phyloP scores from a whole-genome alignment of 2,797 vertebrate species.

The Phyllotis vaccarum region DNA sequence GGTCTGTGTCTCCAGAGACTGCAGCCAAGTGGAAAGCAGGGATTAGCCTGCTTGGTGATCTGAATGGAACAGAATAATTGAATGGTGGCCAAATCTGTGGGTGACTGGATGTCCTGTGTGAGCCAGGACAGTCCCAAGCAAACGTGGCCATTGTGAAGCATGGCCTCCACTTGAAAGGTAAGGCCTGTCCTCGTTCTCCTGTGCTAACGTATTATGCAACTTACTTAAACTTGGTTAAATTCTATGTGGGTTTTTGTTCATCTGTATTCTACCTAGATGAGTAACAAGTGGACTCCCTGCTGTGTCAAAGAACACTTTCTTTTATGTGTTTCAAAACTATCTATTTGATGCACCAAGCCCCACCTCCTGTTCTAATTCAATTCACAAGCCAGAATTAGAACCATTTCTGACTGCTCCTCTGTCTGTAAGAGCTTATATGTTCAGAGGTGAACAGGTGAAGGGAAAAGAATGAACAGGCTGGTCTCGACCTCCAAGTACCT shows the following conservation, averaged over 20 bases:
- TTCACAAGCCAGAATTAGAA: slow-evolving; percentile 70
- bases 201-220: slow-evolving; percentile 25
- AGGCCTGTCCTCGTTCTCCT: slow-evolving; percentile 20
- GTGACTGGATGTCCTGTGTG: slow-evolving; percentile 67
- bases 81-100: slow-evolving; percentile 71
- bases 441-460: slow-evolving; percentile 34
- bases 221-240: slow-evolving; percentile 54
- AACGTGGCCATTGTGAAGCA: slow-evolving; percentile 35
- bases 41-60: slow-evolving; percentile 79
- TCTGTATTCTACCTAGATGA: slow-evolving; percentile 62
- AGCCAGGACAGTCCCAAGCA: slow-evolving; percentile 68
- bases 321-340: slow-evolving; percentile 69
- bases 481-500: neutral
- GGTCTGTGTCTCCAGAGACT: slow-evolving; percentile 81
- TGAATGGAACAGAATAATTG: slow-evolving; percentile 79
- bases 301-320: slow-evolving; percentile 61
- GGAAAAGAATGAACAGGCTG: neutral
- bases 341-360: slow-evolving; percentile 49
- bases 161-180: slow-evolving; percentile 58
- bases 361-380: slow-evolving; percentile 39
- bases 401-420: neutral
- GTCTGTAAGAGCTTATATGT: slow-evolving; percentile 9
- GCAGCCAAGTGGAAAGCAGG: slow-evolving; percentile 81
- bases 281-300: slow-evolving; percentile 60
- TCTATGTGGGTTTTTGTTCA: slow-evolving; percentile 44